Conservation (phyloP, 2,113 vertebrate genomes). For the Grus americana region DNA sequence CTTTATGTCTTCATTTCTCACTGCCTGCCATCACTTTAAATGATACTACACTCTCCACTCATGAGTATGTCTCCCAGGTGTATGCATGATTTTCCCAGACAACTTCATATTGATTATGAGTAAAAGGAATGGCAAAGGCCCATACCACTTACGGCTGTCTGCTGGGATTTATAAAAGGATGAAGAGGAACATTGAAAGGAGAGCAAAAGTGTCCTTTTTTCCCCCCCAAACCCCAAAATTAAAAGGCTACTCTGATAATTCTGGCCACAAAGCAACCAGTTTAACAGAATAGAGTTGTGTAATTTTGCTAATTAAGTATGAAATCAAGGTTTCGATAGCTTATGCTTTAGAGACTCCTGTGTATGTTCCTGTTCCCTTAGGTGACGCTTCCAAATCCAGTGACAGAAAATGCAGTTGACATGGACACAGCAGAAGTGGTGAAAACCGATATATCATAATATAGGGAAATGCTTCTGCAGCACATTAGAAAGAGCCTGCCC, state of each 20-base stretch:
- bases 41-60: neutral
- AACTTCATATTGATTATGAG: neutral
- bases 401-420: slow-evolving; percentile 39
- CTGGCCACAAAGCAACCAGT: neutral
- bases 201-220: neutral
- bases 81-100: neutral
- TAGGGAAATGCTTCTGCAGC: neutral
- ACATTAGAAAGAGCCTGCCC: neutral
- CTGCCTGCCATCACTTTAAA: neutral
- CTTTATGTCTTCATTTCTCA: neutral
- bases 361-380: neutral
- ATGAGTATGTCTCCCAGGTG: neutral
- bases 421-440: slow-evolving; percentile 14
- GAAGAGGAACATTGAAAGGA: neutral
- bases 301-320: neutral
- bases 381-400: slow-evolving; percentile 62
- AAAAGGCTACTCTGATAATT: neutral
- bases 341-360: neutral
- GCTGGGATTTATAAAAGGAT: neutral
- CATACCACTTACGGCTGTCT: neutral
- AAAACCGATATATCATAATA: neutral
- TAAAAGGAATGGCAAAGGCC: neutral
- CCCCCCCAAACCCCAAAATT: neutral
- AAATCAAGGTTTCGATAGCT: neutral
- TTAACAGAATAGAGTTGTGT: neutral